Evolutionary conservation across 35 echinoderm and acorn worm species (phyloP).

Genomic region (Anneissia japonica): DNA sequence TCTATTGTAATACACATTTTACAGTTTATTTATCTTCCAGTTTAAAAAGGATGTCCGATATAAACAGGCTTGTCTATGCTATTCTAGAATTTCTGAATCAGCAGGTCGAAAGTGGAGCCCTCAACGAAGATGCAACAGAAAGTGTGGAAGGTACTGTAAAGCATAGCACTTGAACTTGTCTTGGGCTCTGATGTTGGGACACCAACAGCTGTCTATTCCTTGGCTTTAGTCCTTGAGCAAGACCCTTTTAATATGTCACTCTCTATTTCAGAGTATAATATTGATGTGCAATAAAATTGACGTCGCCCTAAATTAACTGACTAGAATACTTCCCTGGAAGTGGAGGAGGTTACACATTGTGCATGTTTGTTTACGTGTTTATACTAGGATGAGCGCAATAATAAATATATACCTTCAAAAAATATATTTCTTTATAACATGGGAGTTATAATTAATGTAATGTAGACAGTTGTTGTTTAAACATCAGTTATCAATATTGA

Average conservation of each 20-base stretch:
- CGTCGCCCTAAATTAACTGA: neutral
- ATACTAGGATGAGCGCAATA: no score
- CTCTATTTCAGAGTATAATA: neutral
- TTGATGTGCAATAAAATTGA: neutral
- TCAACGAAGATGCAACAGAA: slow-evolving; percentile 73
- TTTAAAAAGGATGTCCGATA: slow-evolving; percentile 77
- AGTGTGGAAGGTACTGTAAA: slow-evolving; percentile 71
- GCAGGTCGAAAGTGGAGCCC: slow-evolving; percentile 45
- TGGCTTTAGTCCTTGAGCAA: neutral
- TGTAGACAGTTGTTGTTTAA: no score
- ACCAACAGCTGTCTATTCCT: neutral
- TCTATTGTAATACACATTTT: no score
- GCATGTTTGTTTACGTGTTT: neutral
- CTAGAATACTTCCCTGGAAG: no score
- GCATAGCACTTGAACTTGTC: neutral
- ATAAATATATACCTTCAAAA: no score
- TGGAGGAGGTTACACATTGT: neutral
- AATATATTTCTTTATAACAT: no score
- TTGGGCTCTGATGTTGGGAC: neutral
- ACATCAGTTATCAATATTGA: no score
- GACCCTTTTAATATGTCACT: neutral
- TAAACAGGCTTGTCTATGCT: slow-evolving; percentile 63
- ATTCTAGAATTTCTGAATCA: slow-evolving; percentile 79
- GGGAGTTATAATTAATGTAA: no score
- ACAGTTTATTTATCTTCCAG: no score